phyloP scores from a whole-genome alignment of 2,797 vertebrate species.

The Darevskia mixta region DNA sequence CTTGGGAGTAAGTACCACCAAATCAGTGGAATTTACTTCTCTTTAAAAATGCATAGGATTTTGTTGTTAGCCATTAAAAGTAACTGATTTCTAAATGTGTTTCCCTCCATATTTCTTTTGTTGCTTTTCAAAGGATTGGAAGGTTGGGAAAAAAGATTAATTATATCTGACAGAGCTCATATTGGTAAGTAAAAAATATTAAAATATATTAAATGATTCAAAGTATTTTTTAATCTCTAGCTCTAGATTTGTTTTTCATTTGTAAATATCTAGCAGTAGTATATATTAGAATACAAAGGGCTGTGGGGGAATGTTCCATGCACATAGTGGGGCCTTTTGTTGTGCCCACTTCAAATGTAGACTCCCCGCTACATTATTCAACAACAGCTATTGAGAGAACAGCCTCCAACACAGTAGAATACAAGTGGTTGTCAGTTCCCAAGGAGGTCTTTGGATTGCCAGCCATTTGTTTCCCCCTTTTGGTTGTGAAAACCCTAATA shows the following conservation, averaged over 20 bases:
- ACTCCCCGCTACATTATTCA: neutral
- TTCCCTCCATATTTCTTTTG: neutral
- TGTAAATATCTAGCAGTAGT: neutral
- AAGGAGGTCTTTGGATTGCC: neutral
- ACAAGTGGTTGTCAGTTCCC: neutral
- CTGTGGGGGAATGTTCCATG: neutral
- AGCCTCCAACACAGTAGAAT: neutral
- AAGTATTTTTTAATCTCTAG: conserved; percentile 7
- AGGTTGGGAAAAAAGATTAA: conserved; percentile 94
- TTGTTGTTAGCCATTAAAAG: neutral
- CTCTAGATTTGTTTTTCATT: conserved; percentile 29
- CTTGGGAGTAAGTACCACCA: neutral
- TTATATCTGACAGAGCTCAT: conserved; percentile 98
- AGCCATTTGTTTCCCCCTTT: neutral
- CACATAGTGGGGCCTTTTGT: neutral
- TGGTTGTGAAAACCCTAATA: neutral
- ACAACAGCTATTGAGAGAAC: neutral
- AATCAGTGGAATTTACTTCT: neutral
- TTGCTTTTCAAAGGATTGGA: conserved; percentile 86
- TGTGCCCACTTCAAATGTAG: neutral
- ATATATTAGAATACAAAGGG: neutral
- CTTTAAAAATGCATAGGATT: neutral
- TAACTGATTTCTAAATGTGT: conserved; percentile 13
- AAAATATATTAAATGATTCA: conserved; percentile 23
- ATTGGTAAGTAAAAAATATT: conserved; percentile 86